Conservation (phyloP, 2,113 vertebrate genomes). For the Macrotus californicus region DNA sequence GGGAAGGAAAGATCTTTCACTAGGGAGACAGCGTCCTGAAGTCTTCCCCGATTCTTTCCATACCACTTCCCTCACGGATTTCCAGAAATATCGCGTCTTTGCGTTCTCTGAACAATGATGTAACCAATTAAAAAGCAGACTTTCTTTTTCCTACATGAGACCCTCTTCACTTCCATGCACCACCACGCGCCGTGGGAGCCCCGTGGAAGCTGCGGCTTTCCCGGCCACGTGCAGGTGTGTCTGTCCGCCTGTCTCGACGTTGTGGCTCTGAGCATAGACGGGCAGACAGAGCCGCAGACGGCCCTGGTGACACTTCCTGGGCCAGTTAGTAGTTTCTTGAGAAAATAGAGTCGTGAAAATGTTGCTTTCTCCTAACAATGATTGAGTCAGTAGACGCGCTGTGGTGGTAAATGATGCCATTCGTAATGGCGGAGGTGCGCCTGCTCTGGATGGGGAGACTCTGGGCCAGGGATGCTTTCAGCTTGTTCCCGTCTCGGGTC, state of each 20-base stretch:
- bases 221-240: background rate
- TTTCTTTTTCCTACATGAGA: background rate
- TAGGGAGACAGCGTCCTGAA: slow-evolving; percentile 19
- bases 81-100: slow-evolving; percentile 27
- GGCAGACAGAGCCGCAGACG: background rate
- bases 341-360: slow-evolving; percentile 25
- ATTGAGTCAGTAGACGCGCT: slow-evolving; percentile 8
- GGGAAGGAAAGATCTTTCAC: background rate
- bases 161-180: background rate
- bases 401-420: background rate
- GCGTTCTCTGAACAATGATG: slow-evolving; percentile 19
- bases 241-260: background rate
- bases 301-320: background rate
- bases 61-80: slow-evolving; percentile 1
- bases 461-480: background rate
- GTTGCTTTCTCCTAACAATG: slow-evolving; percentile 47
- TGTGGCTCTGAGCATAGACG: background rate
- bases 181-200: background rate
- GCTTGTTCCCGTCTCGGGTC: background rate
- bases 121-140: slow-evolving; percentile 28
- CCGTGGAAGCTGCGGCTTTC: background rate
- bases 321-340: slow-evolving; percentile 16
- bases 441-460: background rate
- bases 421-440: background rate
- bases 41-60: background rate